Base-by-base conservation (phyloP, 2,888 invertebrate species). In the Standfussiana lucernea region DNA sequence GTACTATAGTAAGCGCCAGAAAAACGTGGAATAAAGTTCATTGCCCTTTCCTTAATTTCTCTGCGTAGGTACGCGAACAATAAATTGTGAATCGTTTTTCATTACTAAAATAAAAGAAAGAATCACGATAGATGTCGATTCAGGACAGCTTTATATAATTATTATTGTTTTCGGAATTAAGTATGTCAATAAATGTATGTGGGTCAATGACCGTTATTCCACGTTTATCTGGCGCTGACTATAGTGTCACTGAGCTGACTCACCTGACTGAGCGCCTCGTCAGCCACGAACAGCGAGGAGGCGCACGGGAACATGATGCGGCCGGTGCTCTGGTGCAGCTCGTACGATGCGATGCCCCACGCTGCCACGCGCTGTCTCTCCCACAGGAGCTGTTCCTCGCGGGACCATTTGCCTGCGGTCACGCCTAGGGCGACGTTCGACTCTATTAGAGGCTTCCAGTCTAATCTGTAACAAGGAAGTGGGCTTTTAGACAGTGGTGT, bases 281-380 rank as follows among this genome's bases (percentile, higher is more conserved):
- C 95, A 1, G 99, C 99, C 75, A 98, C 98, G 94, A 98, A 99
- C 83, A 99, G 97, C 80, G 98, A 98, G 75, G 99, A 98, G 0
- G 98, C 98, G 79, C 99, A 98, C 24, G 99, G 99, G 95, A 99
- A 99, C 78, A 99, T 98, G 88, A 99, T 98, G 90, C 98, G 98
- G 42, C 99, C 99, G 40, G 98, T 98, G 13, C 97, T 97, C 50
- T 97, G 97, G 89, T 99, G 98, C 72, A 99, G 97, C 93, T 99
- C 99, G 91, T 99, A 99, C 0, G 99, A 98, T 0, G 99, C 99
- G 76, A 99, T 99, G 37, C 99, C 99, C 98, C 98, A 99, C 0
- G 98, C 98, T 0, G 99, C 98, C 62, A 99, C 97, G 74, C 99
- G 97, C 95, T 99, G 99, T 42, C 99, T 96, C 93, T 99, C 99